Conservation (phyloP, 53 echinoderm and acorn worm genomes). For the Patiria pectinifera region DNA sequence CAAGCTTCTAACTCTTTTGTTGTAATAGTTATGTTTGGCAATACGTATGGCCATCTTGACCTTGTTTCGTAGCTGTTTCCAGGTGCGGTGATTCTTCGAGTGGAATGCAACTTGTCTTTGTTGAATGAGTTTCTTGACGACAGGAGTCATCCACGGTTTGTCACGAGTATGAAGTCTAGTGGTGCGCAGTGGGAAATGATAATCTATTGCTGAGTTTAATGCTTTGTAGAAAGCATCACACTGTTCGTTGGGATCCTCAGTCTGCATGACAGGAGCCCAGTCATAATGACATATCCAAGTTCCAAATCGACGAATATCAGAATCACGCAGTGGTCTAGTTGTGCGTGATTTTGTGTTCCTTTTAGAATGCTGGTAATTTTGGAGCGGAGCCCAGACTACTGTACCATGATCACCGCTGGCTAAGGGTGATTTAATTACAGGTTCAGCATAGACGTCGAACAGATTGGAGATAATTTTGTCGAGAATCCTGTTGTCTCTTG, state of each 20-base stretch:
- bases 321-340: constrained; percentile 25
- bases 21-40: constrained; percentile 4
- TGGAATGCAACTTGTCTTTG: constrained; percentile 25
- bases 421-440: constrained; percentile 15
- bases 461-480: too few relatives aligned
- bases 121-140: constrained; percentile 22
- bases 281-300: neutral
- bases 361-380: neutral
- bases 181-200: neutral
- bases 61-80: constrained; percentile 17
- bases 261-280: neutral
- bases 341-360: constrained; percentile 3
- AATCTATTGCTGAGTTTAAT: neutral
- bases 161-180: neutral
- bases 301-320: neutral
- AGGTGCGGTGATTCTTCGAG: neutral
- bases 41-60: neutral
- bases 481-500: too few relatives aligned
- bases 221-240: neutral
- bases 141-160: constrained; percentile 7
- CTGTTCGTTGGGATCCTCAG: neutral
- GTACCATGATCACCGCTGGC: constrained; percentile 2
- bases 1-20: constrained; percentile 7
- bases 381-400: neutral
- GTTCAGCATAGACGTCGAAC: constrained; percentile 1